Evolutionary conservation across 2,797 vertebrate genomes (phyloP).

Genomic region (Gymnothorax reevesii): DNA sequence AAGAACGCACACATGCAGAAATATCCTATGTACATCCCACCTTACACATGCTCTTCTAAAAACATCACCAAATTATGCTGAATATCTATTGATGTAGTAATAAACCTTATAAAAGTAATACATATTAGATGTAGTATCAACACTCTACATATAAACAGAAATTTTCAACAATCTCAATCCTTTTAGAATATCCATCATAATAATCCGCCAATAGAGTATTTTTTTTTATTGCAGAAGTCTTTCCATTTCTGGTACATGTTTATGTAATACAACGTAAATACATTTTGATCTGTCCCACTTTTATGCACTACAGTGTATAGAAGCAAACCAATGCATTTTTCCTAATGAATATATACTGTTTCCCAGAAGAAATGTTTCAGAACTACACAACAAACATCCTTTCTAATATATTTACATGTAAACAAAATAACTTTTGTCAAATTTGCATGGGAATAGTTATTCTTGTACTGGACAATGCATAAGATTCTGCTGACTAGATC

Average conservation of each 20-base stretch:
- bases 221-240: neutral
- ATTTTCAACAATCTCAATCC: neutral
- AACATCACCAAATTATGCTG: neutral
- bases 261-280: neutral
- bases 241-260: slow-evolving; percentile 8
- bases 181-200: slow-evolving; percentile 21
- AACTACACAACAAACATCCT: slow-evolving; percentile 42
- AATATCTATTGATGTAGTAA: neutral
- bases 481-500: neutral
- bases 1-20: neutral
- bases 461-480: slow-evolving; percentile 21
- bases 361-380: slow-evolving; percentile 43
- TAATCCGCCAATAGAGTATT: slow-evolving; percentile 17
- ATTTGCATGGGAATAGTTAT: neutral
- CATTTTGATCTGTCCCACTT: neutral
- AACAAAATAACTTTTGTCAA: slow-evolving; percentile 25
- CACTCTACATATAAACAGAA: slow-evolving; percentile 32
- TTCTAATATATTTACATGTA: slow-evolving; percentile 52
- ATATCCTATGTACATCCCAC: no score
- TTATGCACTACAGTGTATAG: neutral
- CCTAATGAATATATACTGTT: slow-evolving; percentile 64
- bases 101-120: neutral
- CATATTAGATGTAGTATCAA: neutral
- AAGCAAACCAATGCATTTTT: neutral
- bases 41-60: neutral